A percentile compares a stretch with the other conserved stretches of the same genome.
These are phyloP conservation scores for Phylloscopus trochiloides DNA, from an alignment of 2,113 vertebrate genomes.

Conservation along the genomic window DNA sequence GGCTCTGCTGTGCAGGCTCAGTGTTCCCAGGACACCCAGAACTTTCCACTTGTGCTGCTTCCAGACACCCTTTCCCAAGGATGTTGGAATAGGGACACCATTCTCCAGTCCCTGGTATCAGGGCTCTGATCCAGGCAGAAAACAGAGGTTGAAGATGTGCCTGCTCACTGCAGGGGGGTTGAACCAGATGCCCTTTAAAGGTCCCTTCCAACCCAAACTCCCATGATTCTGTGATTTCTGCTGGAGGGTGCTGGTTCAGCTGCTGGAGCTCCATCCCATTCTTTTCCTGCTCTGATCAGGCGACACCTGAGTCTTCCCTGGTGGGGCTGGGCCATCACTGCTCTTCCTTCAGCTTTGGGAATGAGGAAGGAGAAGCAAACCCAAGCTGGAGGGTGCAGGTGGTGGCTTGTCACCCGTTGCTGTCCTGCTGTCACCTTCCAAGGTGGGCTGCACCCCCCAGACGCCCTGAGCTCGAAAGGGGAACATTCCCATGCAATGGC, in stretches of 20 bases:
- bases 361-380: not conserved
- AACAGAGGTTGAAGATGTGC: not conserved
- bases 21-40: rapidly evolving
- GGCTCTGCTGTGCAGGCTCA: rapidly evolving
- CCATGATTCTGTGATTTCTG: rapidly evolving
- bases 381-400: not conserved
- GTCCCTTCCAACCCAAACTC: not conserved
- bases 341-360: not conserved
- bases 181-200: not conserved
- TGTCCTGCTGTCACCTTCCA: not conserved
- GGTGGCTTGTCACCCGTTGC: rapidly evolving
- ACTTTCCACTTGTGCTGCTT: not conserved
- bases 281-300: not conserved
- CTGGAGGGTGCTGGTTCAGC: not conserved
- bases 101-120: not conserved
- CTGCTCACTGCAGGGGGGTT: not conserved
- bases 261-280: not conserved
- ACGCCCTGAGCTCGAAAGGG: not conserved
- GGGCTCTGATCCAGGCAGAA: not conserved
- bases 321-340: not conserved
- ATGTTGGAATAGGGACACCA: not conserved
- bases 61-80: not conserved
- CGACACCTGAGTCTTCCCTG: not conserved
- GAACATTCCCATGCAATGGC: not conserved
- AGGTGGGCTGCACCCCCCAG: not conserved